phyloP scores from a whole-genome alignment of 2,113 vertebrate genomes.

The Grallaria varia region DNA sequence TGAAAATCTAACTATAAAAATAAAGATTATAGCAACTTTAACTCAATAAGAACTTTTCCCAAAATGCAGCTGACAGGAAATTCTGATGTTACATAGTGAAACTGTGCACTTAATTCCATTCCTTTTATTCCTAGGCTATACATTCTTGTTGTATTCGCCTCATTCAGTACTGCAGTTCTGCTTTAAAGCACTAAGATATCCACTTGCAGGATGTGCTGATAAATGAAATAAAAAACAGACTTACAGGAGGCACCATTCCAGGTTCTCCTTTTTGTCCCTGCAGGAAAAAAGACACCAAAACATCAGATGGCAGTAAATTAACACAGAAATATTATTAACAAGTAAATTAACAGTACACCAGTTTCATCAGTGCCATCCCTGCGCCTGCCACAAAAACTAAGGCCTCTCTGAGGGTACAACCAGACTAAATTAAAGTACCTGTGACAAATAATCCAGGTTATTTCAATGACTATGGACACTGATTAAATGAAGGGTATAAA shows the following conservation, averaged over 20 bases:
- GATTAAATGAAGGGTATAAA: neutral
- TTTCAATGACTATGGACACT: neutral
- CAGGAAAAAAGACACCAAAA: neutral
- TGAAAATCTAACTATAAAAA: neutral
- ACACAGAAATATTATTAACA: too few relatives aligned
- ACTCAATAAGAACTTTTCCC: neutral
- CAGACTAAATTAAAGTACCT: neutral
- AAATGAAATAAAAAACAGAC: slow-evolving; percentile 35
- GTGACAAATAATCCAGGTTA: neutral
- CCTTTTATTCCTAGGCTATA: neutral
- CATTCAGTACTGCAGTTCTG: neutral
- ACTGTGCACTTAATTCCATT: neutral
- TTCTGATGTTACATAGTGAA: neutral
- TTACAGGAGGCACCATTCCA: slow-evolving; percentile 90
- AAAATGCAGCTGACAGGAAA: neutral
- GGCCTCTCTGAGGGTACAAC: neutral
- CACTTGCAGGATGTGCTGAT: neutral
- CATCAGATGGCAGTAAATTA: neutral
- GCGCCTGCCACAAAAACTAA: neutral
- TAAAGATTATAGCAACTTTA: neutral
- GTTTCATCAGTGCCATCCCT: neutral
- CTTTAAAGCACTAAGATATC: neutral
- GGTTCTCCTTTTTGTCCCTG: slow-evolving; percentile 98
- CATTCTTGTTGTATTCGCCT: neutral
- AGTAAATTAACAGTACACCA: neutral